phyloP scores from a whole-genome alignment of 2,888 invertebrate species.

The Megastigmus dorsalis region DNA sequence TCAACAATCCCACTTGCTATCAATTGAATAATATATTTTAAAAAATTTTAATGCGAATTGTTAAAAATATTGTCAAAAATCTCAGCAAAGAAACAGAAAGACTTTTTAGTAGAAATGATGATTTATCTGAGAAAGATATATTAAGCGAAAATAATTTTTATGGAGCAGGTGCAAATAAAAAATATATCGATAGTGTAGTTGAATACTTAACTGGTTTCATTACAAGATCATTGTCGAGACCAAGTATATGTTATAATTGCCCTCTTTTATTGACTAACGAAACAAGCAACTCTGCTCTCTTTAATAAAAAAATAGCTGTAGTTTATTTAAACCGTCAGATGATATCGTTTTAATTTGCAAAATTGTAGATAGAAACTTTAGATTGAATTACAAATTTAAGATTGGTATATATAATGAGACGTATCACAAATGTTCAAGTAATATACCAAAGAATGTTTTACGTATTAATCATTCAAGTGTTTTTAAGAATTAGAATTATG shows the following conservation, averaged over 20 bases:
- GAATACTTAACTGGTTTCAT: slow-evolving; percentile 47
- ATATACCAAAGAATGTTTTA: slow-evolving; percentile 4
- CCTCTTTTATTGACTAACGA: slow-evolving; percentile 17
- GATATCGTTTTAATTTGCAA: slow-evolving; percentile 50
- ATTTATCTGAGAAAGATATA: neutral
- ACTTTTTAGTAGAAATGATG: neutral
- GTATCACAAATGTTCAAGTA: neutral
- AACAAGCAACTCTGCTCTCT: neutral
- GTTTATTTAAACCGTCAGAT: slow-evolving; percentile 30
- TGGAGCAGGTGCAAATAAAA: slow-evolving; percentile 1
- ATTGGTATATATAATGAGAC: slow-evolving; percentile 17
- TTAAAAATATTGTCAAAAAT: neutral
- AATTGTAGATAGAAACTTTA: slow-evolving; percentile 33
- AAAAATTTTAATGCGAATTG: neutral
- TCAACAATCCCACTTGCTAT: slow-evolving; percentile 44
- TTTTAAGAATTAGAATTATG: slow-evolving; percentile 21
- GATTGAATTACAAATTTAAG: slow-evolving; percentile 23
- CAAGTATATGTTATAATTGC: slow-evolving; percentile 42
- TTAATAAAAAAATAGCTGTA: slow-evolving; percentile 46
- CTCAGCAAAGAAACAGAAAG: neutral
- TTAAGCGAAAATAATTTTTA: slow-evolving; percentile 18
- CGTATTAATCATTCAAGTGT: slow-evolving; percentile 15
- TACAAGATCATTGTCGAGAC: slow-evolving; percentile 24
- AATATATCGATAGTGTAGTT: slow-evolving; percentile 34
- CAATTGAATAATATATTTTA: slow-evolving; percentile 10